Conservation (phyloP, 2,888 invertebrate species). For the Synergus japonicus region DNA sequence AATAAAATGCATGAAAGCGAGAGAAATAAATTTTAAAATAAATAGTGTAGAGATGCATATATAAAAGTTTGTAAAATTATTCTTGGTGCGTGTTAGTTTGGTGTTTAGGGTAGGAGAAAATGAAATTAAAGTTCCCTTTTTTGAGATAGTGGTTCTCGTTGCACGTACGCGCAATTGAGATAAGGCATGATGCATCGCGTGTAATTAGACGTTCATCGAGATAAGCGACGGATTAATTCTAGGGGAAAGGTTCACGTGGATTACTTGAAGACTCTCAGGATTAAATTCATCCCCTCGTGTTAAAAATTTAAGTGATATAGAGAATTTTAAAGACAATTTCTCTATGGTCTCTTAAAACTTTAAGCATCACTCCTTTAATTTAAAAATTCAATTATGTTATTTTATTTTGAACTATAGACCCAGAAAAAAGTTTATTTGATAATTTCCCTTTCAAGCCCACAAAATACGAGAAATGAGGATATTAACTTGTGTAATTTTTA, state of each 20-base stretch:
- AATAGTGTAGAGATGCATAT: background rate
- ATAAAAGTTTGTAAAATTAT: background rate
- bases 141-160: slow-evolving; percentile 32
- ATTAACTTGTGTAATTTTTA: background rate
- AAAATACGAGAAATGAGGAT: background rate
- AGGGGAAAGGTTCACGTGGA: slow-evolving; percentile 2
- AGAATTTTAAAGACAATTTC: background rate
- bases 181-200: slow-evolving; percentile 40
- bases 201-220: slow-evolving; percentile 35
- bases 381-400: background rate
- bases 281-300: background rate
- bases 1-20: background rate
- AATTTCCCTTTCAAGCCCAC: background rate
- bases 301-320: background rate
- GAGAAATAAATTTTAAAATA: background rate
- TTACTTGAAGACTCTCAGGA: slow-evolving; percentile 25
- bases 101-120: slow-evolving; percentile 19
- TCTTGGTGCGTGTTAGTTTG: background rate
- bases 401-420: background rate
- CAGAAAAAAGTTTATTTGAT: no score
- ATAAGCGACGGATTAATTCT: slow-evolving; percentile 25
- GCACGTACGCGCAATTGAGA: slow-evolving; percentile 40
- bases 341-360: no score
- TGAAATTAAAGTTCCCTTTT: slow-evolving; percentile 27
- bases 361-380: background rate